Conservation (phyloP, 2,797 vertebrate species). For the Pyrrhura leucotis region DNA sequence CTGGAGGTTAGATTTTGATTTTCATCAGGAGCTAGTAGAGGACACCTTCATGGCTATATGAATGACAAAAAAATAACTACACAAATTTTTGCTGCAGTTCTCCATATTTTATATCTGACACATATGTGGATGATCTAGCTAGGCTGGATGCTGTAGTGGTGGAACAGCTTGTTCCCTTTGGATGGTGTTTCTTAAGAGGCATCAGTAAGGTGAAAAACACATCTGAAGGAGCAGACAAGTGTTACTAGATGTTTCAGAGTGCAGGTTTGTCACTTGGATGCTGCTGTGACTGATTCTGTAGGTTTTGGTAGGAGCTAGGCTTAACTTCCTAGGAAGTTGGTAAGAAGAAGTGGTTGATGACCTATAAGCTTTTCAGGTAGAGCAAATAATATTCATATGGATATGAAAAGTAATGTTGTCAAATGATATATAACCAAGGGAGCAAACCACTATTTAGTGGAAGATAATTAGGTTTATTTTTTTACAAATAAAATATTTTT, state of each 20-base stretch:
- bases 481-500: not conserved
- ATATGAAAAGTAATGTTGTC: not conserved
- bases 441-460: not conserved
- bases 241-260: not conserved
- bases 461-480: not conserved
- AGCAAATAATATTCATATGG: not conserved
- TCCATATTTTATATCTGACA: rapidly evolving
- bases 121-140: not conserved
- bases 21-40: not conserved
- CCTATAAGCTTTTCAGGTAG: not conserved
- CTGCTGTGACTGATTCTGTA: not conserved
- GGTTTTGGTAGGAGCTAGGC: not conserved
- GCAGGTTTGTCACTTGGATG: not conserved
- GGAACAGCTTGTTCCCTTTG: not conserved
- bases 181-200: not conserved
- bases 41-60: not conserved
- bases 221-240: not conserved
- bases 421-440: not conserved
- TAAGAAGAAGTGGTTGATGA: not conserved
- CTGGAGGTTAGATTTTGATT: not conserved
- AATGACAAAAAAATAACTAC: not conserved
- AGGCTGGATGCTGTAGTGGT: not conserved
- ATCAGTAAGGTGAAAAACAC: not conserved
- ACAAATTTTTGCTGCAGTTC: not conserved
- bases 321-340: not conserved